A percentile compares a stretch with the other conserved stretches of the same genome.
Evolutionary conservation across 2,113 vertebrate genomes (phyloP).

Genomic region (Chiloscyllium plagiosum): DNA sequence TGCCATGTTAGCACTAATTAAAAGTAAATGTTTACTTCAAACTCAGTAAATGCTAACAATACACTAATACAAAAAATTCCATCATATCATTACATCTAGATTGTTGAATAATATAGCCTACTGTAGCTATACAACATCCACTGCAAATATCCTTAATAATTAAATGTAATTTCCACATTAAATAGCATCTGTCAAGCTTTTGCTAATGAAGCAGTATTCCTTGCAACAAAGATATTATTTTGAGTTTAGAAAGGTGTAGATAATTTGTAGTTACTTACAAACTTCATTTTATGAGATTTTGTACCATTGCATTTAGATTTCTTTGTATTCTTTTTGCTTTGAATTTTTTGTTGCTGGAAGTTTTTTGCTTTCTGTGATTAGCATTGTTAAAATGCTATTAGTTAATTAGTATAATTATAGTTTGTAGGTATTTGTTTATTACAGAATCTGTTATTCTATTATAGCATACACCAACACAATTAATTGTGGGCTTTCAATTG

Average conservation of each 20-base stretch:
- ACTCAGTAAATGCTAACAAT: conserved; percentile 5
- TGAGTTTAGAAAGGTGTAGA: conserved; percentile 4
- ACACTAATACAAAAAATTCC: conserved; percentile 30
- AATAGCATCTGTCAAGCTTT: conserved; percentile 22
- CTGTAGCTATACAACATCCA: neutral
- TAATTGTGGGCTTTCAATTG: conserved; percentile 11
- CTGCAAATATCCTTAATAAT: conserved; percentile 26
- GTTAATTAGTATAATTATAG: neutral
- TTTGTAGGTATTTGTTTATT: neutral
- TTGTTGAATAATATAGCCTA: neutral
- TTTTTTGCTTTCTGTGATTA: conserved; percentile 27
- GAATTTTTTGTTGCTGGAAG: conserved; percentile 15
- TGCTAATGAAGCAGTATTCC: conserved; percentile 28
- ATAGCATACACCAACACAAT: conserved; percentile 5
- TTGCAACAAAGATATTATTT: conserved; percentile 28
- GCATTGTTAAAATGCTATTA: conserved; percentile 12
- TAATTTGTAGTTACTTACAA: neutral
- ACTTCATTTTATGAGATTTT: conserved; percentile 23
- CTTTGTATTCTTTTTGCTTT: conserved; percentile 12
- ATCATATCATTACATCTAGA: neutral
- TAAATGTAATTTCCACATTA: conserved; percentile 26
- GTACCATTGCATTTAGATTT: neutral
- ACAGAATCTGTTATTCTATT: conserved; percentile 32
- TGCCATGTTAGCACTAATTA: conserved; percentile 13
- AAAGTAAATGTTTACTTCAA: conserved; percentile 18